Base-by-base conservation (phyloP, 2,888 invertebrate genomes). In the Lymantria dispar region DNA sequence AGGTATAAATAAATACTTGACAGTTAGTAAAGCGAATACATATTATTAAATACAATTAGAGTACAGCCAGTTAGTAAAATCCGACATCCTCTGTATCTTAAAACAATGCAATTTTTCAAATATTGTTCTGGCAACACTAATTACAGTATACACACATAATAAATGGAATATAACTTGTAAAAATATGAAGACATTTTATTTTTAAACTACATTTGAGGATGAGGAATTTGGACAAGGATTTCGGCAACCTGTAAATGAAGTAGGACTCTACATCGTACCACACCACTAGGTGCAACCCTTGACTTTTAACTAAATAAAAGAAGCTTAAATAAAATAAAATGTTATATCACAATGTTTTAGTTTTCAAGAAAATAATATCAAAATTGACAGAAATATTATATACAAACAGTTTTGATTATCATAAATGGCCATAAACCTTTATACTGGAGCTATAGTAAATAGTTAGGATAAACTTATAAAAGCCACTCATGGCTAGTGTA, bases 201-300 rank as follows among this genome's bases (percentile, higher is more conserved):
- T 48, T 54, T 69, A 63, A 45, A 31, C 49, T 48, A 48, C 52
- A 50, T 43, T 39, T 59, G 64, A 54, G 52, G 50, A 54, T 58
- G 58, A 53, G 57, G 51, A 62, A 65, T 60, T 31, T 14, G 68
- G 56, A 60, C 14, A 45, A 68, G 80, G 78, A 69, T 54, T 68
- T 74, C 78, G 77, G 78, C 83, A 74, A 85, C 83, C 87, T 87
- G 87, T 68, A 83, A 85, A 54, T 72, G 58, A 78, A 70, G 61
- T 22, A 39, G 31, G 31, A 44, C 72, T 74, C 65, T 78, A 78
- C 70, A 77, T 66, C 54, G 56, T 58, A 71, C 70, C 70, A 58
- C 66, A 50, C 70, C 68, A 50, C 50, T 67, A 50, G 61, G 61
- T 68, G 55, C 56, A 11, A 48, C 46, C 49, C 52, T 49, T 45